Percentiles rank a stretch among this genome's conserved stretches.
These are phyloP conservation scores for Eumaeus atala DNA, from an alignment of 1,140 invertebrate species.

Conservation along the genomic window DNA sequence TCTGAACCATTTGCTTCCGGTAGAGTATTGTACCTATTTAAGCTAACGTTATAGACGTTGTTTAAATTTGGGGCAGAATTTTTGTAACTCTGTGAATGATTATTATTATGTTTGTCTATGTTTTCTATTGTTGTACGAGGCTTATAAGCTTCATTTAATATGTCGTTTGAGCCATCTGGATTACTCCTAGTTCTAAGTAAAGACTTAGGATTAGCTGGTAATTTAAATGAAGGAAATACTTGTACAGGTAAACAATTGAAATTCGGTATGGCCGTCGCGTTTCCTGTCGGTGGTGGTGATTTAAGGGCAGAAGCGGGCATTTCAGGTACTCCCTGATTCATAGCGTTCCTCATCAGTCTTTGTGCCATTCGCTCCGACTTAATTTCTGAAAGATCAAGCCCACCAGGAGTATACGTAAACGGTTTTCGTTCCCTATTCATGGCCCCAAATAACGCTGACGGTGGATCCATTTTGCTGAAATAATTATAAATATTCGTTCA, in stretches of 20 bases:
- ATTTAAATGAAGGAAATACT: conserved; percentile 65
- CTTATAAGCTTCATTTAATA: conserved; percentile 11
- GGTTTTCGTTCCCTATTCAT: conserved; percentile 91
- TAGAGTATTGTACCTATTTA: no score
- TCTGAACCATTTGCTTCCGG: no score
- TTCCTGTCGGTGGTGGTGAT: conserved; percentile 40
- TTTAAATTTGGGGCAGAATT: no score
- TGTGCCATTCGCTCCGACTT: conserved; percentile 91
- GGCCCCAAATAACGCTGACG: conserved; percentile 89
- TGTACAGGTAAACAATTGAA: conserved; percentile 65
- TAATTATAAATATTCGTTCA: conserved; percentile 23
- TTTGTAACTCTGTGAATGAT: no score
- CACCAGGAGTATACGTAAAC: conserved; percentile 94
- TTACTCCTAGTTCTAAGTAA: conserved; percentile 61
- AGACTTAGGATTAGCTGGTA: conserved; percentile 68
- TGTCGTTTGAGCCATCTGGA: conserved; percentile 38
- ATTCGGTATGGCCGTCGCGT: conserved; percentile 53
- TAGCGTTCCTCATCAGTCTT: conserved; percentile 82
- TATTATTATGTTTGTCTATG: conserved; percentile 10
- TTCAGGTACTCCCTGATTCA: conserved; percentile 73
- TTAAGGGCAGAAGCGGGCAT: conserved; percentile 52
- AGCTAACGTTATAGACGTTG: no score
- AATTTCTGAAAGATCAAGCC: conserved; percentile 92
- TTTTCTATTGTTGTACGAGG: conserved; percentile 6
- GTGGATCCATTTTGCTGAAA: conserved; percentile 80